Evolutionary conservation across 2,888 invertebrate genomes (phyloP), one percentile per base, ranked within the genome.

Genomic region (Cryptocephalus moraei): DNA sequence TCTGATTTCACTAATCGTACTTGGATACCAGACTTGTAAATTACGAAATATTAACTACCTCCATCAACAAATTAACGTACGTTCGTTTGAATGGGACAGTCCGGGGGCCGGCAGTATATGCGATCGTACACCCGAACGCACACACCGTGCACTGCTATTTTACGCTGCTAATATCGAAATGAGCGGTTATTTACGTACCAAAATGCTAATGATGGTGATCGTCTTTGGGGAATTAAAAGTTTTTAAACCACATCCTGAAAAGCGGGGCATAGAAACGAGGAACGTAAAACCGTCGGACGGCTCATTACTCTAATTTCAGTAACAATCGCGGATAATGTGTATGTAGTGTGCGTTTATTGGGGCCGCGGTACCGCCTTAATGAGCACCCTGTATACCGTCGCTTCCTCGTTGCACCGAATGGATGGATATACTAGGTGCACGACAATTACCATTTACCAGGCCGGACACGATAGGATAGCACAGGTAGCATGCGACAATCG

Each of bases 321-420:
- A 61, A 63, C 62, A 62, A 62, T 62, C 57, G 55, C 48, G 54
- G 49, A 52, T 63, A 64, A 64, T 63, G 59, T 56, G 55, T 61
- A 63, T 55, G 61, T 62, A 58, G 56, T 56, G 53, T 60, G 61
- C 61, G 56, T 62, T 63, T 62, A 65, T 66, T 62, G 64, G 61
- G 61, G 62, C 63, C 61, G 61, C 36, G 60, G 60, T 50, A 53
- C 64, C 66, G 67, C 68, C 67, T 62, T 67, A 66, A 67, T 68
- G 61, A 67, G 60, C 56, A 64, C 61, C 53, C 56, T 60, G 51
- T 55, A 54, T 50, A 31, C 22, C 31, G 56, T 56, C 57, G 63
- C 62, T 67, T 65, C 66, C 65, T 66, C 54, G 60, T 63, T 59
- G 61, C 59, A 55, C 55, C 55, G 61, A 64, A 62, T 59, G 60